phyloP scores from a whole-genome alignment of 2,888 invertebrate species.

The Coenonympha arcania region DNA sequence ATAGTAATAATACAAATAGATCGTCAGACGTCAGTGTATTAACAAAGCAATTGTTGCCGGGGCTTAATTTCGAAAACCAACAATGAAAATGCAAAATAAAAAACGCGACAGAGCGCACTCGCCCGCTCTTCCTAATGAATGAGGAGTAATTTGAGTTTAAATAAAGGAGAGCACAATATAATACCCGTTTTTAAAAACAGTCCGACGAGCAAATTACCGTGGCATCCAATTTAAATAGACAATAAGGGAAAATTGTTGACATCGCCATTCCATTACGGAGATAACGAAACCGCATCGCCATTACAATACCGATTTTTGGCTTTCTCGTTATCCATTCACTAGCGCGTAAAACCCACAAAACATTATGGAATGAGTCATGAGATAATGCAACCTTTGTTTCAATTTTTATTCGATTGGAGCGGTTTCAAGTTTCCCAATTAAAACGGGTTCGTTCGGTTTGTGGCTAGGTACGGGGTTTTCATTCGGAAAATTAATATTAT shows the following conservation, averaged over 20 bases:
- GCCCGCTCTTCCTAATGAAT: constrained; percentile 64
- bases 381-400: constrained; percentile 8
- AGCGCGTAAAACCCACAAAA: constrained; percentile 4
- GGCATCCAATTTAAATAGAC: constrained; percentile 57
- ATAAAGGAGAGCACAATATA: constrained; percentile 69
- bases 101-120: constrained; percentile 61
- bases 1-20: constrained; percentile 52
- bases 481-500: background rate
- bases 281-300: constrained; percentile 32
- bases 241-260: constrained; percentile 56
- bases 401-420: background rate
- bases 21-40: constrained; percentile 54
- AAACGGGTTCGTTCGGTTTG: background rate
- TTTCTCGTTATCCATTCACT: constrained; percentile 21
- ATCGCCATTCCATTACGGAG: constrained; percentile 47
- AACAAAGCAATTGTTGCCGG: constrained; percentile 67
- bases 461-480: background rate
- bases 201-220: constrained; percentile 61
- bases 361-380: constrained; percentile 1
- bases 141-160: constrained; percentile 69
- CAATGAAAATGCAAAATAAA: constrained; percentile 59
- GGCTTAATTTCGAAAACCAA: constrained; percentile 70
- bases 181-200: constrained; percentile 63
- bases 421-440: background rate
- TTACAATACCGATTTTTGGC: constrained; percentile 24